These are phyloP conservation scores for Desoria tigrina DNA, from an alignment of 2,888 invertebrate species.

Conservation along the genomic window DNA sequence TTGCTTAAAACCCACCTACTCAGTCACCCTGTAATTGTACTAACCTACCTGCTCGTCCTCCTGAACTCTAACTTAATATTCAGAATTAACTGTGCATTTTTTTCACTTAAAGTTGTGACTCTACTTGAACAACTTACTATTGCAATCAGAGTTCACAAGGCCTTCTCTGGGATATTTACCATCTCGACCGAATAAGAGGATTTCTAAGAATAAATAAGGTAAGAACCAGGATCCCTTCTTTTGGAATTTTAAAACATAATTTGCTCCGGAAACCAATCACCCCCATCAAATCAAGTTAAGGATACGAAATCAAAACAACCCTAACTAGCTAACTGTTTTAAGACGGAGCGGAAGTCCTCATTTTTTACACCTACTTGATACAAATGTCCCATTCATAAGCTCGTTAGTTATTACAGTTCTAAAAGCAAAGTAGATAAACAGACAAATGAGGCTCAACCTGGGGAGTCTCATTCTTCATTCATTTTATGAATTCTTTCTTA, in stretches of 20 bases:
- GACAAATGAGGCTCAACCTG: constrained; percentile 15
- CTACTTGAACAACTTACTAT: no score
- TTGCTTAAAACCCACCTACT: constrained; percentile 12
- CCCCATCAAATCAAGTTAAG: no score
- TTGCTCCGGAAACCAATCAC: no score
- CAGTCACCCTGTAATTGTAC: constrained; percentile 14
- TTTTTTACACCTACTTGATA: constrained; percentile 9
- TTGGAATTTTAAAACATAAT: no score
- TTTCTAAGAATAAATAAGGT: no score
- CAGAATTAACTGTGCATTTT: constrained; percentile 24
- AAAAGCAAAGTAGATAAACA: constrained; percentile 4
- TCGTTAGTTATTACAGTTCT: constrained; percentile 6
- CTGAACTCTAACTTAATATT: constrained; percentile 20
- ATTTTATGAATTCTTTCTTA: no score
- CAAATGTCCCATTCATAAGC: constrained; percentile 2
- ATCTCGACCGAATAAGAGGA: no score
- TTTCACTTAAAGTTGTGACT: constrained; percentile 2
- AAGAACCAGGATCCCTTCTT: no score
- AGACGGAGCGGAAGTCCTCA: constrained; percentile 6
- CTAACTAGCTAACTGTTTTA: no score
- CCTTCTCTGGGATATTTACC: no score
- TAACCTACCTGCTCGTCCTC: constrained; percentile 17
- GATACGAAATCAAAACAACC: no score
- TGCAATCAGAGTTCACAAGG: no score
- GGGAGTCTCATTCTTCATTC: background rate